Conservation (phyloP, 2,797 vertebrate genomes). For the Takifugu ocellatus region DNA sequence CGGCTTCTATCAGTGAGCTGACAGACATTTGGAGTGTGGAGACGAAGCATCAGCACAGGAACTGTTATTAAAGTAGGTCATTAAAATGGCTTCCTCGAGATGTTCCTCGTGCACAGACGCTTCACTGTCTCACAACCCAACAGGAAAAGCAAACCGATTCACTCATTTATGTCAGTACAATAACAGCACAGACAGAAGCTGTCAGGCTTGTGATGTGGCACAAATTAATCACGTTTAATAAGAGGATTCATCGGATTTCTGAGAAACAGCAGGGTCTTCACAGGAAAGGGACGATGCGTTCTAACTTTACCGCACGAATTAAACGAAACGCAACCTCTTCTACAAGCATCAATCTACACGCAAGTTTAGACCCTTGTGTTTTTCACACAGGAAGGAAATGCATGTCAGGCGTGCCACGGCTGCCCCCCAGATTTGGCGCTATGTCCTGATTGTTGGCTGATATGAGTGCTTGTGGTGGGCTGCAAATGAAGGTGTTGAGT, state of each 20-base stretch:
- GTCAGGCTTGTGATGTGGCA: not conserved
- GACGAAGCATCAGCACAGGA: too few relatives aligned
- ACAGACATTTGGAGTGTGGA: too few relatives aligned
- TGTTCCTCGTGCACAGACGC: too few relatives aligned
- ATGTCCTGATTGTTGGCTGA: constrained; percentile 1
- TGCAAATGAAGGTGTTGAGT: constrained; percentile 21
- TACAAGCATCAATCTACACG: constrained; percentile 11
- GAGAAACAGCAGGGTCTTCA: not conserved
- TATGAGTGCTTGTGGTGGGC: constrained; percentile 36
- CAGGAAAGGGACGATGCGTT: not conserved
- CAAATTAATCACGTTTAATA: not conserved
- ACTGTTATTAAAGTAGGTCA: too few relatives aligned
- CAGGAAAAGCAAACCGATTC: too few relatives aligned
- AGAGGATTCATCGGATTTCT: not conserved
- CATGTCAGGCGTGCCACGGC: constrained; percentile 17
- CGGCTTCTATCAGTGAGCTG: too few relatives aligned
- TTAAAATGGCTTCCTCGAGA: too few relatives aligned
- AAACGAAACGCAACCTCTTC: constrained; percentile 15
- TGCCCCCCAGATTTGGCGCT: constrained; percentile 1
- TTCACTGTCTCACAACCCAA: too few relatives aligned
- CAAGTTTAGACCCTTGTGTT: constrained; percentile 38
- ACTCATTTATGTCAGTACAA: not conserved
- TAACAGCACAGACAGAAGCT: not conserved
- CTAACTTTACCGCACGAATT: not conserved
- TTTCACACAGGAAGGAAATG: constrained; percentile 69